A percentile compares a stretch with the other conserved stretches of the same genome.
Conservation (phyloP, 35 echinoderm and acorn worm genomes). For the Apostichopus parvimensis region DNA sequence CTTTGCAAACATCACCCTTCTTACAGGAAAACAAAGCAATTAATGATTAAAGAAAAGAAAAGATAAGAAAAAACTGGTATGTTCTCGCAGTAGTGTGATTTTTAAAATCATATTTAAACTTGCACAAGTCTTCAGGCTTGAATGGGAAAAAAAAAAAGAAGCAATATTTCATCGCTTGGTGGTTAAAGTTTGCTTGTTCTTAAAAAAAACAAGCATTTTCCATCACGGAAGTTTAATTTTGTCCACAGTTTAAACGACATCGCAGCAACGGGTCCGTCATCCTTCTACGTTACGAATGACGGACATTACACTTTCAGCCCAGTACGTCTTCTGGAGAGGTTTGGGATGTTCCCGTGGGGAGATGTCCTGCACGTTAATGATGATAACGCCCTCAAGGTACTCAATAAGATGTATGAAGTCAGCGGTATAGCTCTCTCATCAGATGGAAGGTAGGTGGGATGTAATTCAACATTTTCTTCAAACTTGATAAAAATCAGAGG, state of each 20-base stretch:
- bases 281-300: conserved; percentile 47
- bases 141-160: too few species aligned
- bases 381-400: neutral
- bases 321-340: conserved; percentile 31
- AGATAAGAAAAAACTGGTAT: too few species aligned
- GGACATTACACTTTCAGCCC: conserved; percentile 26
- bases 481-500: too few species aligned
- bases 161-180: too few species aligned
- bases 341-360: conserved; percentile 49
- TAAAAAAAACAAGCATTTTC: too few species aligned
- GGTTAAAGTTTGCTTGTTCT: too few species aligned
- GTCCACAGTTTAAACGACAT: conserved; percentile 45
- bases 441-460: conserved; percentile 26
- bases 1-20: too few species aligned
- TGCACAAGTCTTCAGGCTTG: too few species aligned
- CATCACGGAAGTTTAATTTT: neutral
- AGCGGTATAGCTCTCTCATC: conserved; percentile 48
- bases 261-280: conserved; percentile 20
- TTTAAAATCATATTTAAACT: too few species aligned
- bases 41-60: neutral
- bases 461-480: neutral
- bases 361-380: conserved; percentile 4
- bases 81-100: too few species aligned
- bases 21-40: too few species aligned
- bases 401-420: conserved; percentile 24